Percentiles rank a stretch among this genome's conserved stretches.
Conservation (phyloP, 2,113 vertebrate species). For the Pseudorectes ferrugineus region DNA sequence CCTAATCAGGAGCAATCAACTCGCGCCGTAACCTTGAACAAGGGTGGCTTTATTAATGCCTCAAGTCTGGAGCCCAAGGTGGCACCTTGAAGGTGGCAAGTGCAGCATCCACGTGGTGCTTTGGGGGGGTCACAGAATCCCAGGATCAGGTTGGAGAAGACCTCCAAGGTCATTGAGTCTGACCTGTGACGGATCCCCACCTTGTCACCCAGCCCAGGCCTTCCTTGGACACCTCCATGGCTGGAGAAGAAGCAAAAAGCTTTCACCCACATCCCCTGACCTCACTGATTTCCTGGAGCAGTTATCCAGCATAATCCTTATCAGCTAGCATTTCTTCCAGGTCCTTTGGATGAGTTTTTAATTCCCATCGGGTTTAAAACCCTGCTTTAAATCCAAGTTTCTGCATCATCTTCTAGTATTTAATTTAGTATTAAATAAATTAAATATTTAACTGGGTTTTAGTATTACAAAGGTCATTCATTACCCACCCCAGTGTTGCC, state of each 20-base stretch:
- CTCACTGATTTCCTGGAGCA: background rate
- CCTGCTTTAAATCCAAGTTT: background rate
- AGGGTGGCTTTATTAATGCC: constrained; percentile 20
- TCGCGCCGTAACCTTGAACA: background rate
- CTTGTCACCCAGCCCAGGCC: background rate
- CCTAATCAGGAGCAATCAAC: constrained; percentile 50
- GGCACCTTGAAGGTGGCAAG: background rate
- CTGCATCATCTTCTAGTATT: background rate
- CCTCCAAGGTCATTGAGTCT: background rate
- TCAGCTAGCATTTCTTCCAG: background rate
- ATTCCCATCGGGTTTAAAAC: background rate
- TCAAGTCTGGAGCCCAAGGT: background rate
- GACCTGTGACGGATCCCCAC: fast-evolving
- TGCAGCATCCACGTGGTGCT: background rate
- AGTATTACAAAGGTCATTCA: background rate
- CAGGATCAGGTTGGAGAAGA: background rate
- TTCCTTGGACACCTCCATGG: background rate
- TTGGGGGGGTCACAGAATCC: background rate
- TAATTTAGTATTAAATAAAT: too few relatives aligned
- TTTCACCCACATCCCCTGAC: background rate
- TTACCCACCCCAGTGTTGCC: fast-evolving
- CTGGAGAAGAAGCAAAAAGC: background rate
- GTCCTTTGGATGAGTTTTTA: background rate
- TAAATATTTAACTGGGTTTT: background rate
- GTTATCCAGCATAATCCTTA: background rate